Conservation (phyloP, 2,797 vertebrate species). For the Lacerta agilis region DNA sequence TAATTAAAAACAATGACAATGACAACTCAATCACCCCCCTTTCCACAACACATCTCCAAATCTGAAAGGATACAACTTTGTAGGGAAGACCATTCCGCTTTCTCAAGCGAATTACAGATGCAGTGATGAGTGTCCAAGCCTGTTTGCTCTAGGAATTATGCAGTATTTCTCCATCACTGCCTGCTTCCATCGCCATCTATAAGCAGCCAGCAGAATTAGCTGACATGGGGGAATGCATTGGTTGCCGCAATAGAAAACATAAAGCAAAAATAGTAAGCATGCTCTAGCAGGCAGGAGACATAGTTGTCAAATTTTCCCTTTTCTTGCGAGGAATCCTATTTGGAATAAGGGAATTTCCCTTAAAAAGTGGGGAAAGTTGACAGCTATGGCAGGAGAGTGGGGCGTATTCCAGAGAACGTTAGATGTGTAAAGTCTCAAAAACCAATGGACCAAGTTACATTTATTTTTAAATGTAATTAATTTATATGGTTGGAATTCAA, state of each 20-base stretch:
- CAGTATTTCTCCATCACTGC: background rate
- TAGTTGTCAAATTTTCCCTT: too few species aligned
- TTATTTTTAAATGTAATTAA: too few species aligned
- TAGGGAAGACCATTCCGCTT: background rate
- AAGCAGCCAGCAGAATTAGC: constrained; percentile 47
- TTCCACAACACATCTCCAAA: background rate
- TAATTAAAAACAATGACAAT: too few species aligned
- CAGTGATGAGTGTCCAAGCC: background rate
- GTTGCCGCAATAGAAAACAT: constrained; percentile 42
- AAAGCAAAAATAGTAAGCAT: constrained; percentile 14
- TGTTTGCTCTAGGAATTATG: background rate
- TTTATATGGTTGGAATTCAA: too few species aligned
- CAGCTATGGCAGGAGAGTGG: constrained; percentile 30
- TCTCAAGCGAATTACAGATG: constrained; percentile 22
- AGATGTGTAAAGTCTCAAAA: background rate
- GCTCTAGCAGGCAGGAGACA: constrained; percentile 31
- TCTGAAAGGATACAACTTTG: constrained; percentile 12
- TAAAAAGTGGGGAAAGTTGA: too few species aligned
- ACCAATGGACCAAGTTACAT: too few species aligned
- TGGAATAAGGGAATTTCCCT: too few species aligned
- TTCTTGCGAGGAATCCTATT: too few species aligned
- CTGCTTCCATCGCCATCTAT: background rate
- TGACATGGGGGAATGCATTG: constrained; percentile 38
- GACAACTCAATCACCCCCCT: too few species aligned
- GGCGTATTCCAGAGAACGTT: background rate